Evolutionary conservation across 2,888 invertebrate genomes (phyloP), one percentile per base, ranked within the genome.

Genomic region (Eurytoma adleriae): DNA sequence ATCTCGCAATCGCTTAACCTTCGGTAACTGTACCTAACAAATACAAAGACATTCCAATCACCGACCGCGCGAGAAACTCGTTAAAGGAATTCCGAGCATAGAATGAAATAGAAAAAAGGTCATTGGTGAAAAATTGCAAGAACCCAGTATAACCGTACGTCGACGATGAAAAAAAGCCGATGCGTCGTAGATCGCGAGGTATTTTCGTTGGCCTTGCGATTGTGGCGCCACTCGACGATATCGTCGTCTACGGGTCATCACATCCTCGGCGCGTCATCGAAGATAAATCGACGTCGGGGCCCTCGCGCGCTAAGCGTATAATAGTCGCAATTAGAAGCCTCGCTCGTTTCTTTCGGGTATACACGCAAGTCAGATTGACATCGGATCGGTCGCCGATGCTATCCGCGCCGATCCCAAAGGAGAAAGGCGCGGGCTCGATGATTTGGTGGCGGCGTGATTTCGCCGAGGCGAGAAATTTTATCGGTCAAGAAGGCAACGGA

Each of bases 51-150:
- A 20, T 57, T 20, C 20, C 57, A 57, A 57, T 57, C 18, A 13
- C 2, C 10, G 40, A 40, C 10, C 40, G 10, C 40, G 40, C 61
- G 24, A 24, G 61, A 24, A 61, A 61, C 14, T 14, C 61, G 24
- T 13, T 5, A 61, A 61, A 24, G 61, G 24, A 61, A 61, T 61
- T 61, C 61, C 61, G 61, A 24, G 24, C 24, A 20, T 14, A 16
- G 24, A 61, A 16, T 14, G 27, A 61, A 24, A 40, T 40, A 40
- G 10, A 24, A 20, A 61, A 61, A 61, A 61, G 24, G 27, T 61
- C 16, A 61, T 24, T 24, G 16, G 24, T 61, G 61, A 61, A 61
- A 61, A 61, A 61, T 61, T 24, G 61, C 61, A 24, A 61, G 61
- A 61, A 61, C 24, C 27, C 61, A 24, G 61, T 14, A 57, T 18